Evolutionary conservation across 1,140 invertebrate species (phyloP).

Genomic region (Drosophila parabipectinata): DNA sequence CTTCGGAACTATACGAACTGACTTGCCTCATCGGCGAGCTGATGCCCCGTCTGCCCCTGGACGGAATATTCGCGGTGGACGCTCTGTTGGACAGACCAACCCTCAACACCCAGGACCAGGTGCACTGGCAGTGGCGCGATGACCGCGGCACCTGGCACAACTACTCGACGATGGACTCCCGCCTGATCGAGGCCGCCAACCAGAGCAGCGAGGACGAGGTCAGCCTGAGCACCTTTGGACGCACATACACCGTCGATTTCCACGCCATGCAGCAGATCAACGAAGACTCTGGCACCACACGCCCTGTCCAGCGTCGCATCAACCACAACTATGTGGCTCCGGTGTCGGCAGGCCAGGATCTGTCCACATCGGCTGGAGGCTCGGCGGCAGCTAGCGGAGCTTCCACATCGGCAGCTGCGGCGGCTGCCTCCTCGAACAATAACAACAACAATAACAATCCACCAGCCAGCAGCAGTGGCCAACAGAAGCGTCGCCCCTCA

Average conservation of each 20-base stretch:
- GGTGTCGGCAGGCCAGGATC: conserved; percentile 63
- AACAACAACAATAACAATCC: conserved; percentile 45
- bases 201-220: conserved; percentile 97
- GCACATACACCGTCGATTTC: conserved; percentile 98
- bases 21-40: conserved; percentile 97
- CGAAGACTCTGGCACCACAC: conserved; percentile 97
- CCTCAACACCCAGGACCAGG: conserved; percentile 89
- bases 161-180: conserved; percentile 88
- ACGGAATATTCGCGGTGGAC: conserved; percentile 97
- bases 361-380: conserved; percentile 40
- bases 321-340: conserved; percentile 81
- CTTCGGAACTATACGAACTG: conserved; percentile 98
- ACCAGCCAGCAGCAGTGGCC: conserved; percentile 15
- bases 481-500: conserved; percentile 69
- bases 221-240: conserved; percentile 94
- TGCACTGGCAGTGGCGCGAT: conserved; percentile 98
- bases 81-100: conserved; percentile 91
- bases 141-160: conserved; percentile 93
- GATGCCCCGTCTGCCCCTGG: conserved; percentile 96
- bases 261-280: conserved; percentile 99
- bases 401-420: conserved; percentile 43
- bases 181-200: conserved; percentile 93
- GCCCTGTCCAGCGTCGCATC: conserved; percentile 92
- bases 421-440: conserved; percentile 38
- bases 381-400: conserved; percentile 32